Conservation (phyloP, 2,113 vertebrate genomes). For the Sinocyclocheilus anshuiensis region DNA sequence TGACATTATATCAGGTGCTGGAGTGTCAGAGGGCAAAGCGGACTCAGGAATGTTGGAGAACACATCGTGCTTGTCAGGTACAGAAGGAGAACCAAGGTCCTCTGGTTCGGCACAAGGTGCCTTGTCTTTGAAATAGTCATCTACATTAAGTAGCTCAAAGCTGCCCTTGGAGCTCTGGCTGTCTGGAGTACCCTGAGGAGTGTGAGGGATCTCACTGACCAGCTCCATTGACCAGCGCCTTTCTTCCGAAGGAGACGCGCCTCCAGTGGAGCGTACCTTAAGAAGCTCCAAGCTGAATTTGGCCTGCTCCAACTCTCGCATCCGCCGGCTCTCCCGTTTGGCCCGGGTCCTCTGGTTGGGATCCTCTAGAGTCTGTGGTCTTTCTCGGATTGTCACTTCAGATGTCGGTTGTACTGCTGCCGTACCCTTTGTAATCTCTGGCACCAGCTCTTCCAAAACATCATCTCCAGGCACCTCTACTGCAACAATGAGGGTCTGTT, state of each 20-base stretch:
- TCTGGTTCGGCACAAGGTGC: constrained; percentile 63
- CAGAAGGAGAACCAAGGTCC: constrained; percentile 61
- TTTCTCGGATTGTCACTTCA: constrained; percentile 80
- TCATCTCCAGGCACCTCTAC: constrained; percentile 62
- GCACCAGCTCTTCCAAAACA: constrained; percentile 18
- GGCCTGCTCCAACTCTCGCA: constrained; percentile 96
- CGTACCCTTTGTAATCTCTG: constrained; percentile 50
- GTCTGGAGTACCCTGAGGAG: constrained; percentile 87
- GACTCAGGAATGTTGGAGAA: constrained; percentile 57
- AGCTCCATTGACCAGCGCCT: constrained; percentile 84
- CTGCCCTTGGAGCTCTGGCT: constrained; percentile 93
- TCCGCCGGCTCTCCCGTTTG: constrained; percentile 92
- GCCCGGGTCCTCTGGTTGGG: constrained; percentile 88
- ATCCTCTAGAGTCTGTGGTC: constrained; percentile 82
- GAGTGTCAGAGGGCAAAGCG: constrained; percentile 33
- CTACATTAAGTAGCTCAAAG: constrained; percentile 85
- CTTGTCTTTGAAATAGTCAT: constrained; percentile 78
- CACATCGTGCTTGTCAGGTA: constrained; percentile 41
- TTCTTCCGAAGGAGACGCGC: constrained; percentile 86
- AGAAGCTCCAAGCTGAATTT: constrained; percentile 95
- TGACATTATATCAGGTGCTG: constrained; percentile 32
- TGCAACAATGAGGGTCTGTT: constrained; percentile 68
- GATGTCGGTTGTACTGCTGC: not conserved
- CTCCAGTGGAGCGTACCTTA: constrained; percentile 87
- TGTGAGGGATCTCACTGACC: constrained; percentile 75